phyloP scores from a whole-genome alignment of 2,888 invertebrate genomes.

The Crocallis elinguaria region DNA sequence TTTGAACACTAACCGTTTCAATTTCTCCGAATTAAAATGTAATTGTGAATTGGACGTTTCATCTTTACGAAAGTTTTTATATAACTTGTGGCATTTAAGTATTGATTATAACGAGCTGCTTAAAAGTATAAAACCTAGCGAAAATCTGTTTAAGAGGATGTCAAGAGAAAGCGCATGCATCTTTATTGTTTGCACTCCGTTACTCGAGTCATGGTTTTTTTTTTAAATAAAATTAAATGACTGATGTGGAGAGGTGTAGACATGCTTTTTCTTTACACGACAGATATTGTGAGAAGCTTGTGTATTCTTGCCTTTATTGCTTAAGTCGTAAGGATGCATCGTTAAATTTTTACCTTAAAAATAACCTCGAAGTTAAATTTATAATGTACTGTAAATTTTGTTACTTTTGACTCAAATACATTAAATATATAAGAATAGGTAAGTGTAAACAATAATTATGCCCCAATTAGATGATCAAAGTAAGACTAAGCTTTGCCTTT shows the following conservation, averaged over 20 bases:
- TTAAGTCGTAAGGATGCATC: neutral
- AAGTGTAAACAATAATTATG: slow-evolving; percentile 38
- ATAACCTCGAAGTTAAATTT: neutral
- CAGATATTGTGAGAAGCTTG: too few species aligned
- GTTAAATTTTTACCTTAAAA: neutral
- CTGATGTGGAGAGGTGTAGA: too few species aligned
- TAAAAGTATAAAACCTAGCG: too few species aligned
- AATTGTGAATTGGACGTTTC: neutral
- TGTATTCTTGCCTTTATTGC: neutral
- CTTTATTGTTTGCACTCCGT: too few species aligned
- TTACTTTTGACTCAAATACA: slow-evolving; percentile 9
- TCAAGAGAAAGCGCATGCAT: too few species aligned
- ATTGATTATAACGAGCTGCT: too few species aligned
- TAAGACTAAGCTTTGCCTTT: slow-evolving; percentile 72
- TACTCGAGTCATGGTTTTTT: too few species aligned
- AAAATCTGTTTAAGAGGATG: too few species aligned
- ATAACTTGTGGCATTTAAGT: too few species aligned
- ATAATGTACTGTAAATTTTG: slow-evolving; percentile 4
- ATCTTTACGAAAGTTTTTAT: neutral
- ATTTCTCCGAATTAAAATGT: neutral
- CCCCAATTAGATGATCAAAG: slow-evolving; percentile 52
- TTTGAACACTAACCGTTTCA: slow-evolving; percentile 1
- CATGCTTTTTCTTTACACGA: too few species aligned
- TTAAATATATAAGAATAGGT: too few species aligned
- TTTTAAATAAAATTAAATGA: too few species aligned